Evolutionary conservation across 2,888 invertebrate genomes (phyloP), one percentile per base, ranked within the genome.

Genomic region (Ormia ochracea): DNA sequence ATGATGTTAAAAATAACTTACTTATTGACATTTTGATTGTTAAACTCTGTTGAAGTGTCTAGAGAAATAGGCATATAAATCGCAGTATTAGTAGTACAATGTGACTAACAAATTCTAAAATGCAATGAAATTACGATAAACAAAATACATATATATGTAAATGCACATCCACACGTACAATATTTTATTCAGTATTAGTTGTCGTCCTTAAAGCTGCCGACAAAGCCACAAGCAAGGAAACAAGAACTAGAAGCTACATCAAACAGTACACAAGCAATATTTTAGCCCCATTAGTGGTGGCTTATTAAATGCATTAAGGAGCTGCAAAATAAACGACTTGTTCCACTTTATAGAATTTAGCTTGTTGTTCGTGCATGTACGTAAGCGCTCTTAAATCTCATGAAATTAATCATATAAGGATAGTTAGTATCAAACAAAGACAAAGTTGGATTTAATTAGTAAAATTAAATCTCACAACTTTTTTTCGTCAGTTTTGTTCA

Each of bases 391-490:
- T 50, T 63, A 54, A 75, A 75, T 75, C 72, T 66, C 66, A 80
- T 80, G 50, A 76, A 76, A 76, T 80, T 80, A 80, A 80, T 80
- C 80, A 76, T 68, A 52, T 33, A 33, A 68, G 41, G 38, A 66
- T 36, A 63, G 63, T 72, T 38, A 56, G 63, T 72, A 66, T 66
- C 52, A 79, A 75, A 76, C 72, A 80, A 54, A 76, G 76, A 73
- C 72, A 80, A 76, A 80, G 80, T 80, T 63, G 41, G 80, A 80
- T 76, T 79, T 81, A 81, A 81, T 79, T 79, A 78, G 78, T 63
- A 65, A 79, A 78, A 81, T 81, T 78, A 81, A 79, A 81, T 81
- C 73, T 69, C 41, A 41, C 52, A 76, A 73, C 58, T 65, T 69
- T 76, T 61, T 36, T 36, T 48, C 9, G 38, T 14, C 23, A 48